Base-by-base conservation (phyloP, 2,888 invertebrate species). In the Agrenia bidenticulata region DNA sequence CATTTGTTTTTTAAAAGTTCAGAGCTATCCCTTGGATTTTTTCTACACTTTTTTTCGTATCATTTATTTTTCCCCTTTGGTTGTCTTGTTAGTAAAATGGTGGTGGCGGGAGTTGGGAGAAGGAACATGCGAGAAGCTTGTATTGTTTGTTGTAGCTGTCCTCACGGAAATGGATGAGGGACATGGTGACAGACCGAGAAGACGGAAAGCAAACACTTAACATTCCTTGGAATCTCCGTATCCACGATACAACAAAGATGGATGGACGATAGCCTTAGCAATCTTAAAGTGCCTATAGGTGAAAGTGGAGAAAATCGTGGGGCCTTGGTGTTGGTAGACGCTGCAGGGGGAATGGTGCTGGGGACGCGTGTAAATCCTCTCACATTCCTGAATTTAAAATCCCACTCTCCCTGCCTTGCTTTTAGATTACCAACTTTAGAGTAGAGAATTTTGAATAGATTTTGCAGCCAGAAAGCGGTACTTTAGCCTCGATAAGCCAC, bases 201-300 rank as follows among this genome's bases (percentile, higher is more conserved):
- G 55, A 55, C 37, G 55, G 24, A 55, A 24, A 55, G 55, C 55
- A 55, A 55, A 55, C 55, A 55, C 55, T 55, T 55, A 55, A 55
- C 21, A 55, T 55, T 55, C 55, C 37, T 27, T 5, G n/a, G 24
- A 55, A 15, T 26, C 55, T 55, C 32, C 5, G 55, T 19, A 21
- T 51, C 24, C 21, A 21, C 24, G 32, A 17, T 7, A 55, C 19
- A 32, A n/a, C 4, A 11, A 32, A 32, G 32, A 32, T 32, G 32
- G 32, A 32, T 32, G 4, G n/a, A n/a, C n/a, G 4, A 32, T 32
- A 7, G 5, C 32, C 32, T 4, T 4, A 32, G 11, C 32, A 11
- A 32, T 11, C 32, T 32, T 32, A 32, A 32, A 4, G 5, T 32
- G 11, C 32, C 32, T 32, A 11, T 11, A 32, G 32, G 11, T 32